A percentile compares a stretch with the other conserved stretches of the same genome.
phyloP scores from a whole-genome alignment of 2,113 vertebrate species.

The Silurus meridionalis region DNA sequence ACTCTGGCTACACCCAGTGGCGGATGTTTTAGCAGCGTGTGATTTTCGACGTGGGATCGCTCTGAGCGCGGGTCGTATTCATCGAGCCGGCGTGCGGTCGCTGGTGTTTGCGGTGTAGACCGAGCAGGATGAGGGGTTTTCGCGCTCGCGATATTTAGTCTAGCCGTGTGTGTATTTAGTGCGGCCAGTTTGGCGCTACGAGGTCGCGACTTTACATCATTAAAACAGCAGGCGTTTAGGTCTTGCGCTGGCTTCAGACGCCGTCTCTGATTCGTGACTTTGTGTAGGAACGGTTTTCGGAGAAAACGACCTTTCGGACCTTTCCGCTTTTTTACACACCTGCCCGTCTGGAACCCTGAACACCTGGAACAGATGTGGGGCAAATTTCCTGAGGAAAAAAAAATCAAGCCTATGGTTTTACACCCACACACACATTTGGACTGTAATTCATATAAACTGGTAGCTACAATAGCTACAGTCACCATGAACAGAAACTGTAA shows the following conservation, averaged over 20 bases:
- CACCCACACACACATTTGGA: not conserved
- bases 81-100: constrained; percentile 42
- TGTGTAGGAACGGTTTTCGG: not conserved
- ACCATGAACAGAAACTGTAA: no score
- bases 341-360: not conserved
- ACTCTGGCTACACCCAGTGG: constrained; percentile 23
- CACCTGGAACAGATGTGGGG: not conserved
- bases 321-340: not conserved
- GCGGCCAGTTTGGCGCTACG: constrained; percentile 65
- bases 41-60: constrained; percentile 25
- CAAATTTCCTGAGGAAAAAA: not conserved
- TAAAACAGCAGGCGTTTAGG: constrained; percentile 71
- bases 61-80: constrained; percentile 21
- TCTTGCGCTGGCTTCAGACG: constrained; percentile 68
- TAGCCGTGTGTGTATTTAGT: constrained; percentile 60
- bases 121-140: constrained; percentile 55
- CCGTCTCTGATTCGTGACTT: constrained; percentile 29
- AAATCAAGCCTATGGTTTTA: not conserved
- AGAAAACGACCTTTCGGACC: not conserved
- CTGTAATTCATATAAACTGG: no score
- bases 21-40: constrained; percentile 11
- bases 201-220: constrained; percentile 70
- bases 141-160: constrained; percentile 55
- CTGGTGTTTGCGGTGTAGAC: constrained; percentile 29
- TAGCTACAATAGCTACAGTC: no score